Conservation (phyloP, 2,113 vertebrate species). For the Psophia crepitans region DNA sequence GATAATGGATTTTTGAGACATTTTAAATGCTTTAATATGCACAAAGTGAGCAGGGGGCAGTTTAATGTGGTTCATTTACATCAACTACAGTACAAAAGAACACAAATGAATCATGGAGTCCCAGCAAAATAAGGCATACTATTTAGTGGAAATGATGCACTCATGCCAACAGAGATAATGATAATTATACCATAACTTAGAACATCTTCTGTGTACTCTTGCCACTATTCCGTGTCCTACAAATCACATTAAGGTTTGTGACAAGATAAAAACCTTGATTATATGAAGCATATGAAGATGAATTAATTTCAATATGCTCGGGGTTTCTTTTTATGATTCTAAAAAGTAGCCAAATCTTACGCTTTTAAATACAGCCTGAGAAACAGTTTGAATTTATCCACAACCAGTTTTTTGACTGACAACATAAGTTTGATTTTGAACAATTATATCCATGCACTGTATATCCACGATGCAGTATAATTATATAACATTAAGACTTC, state of each 20-base stretch:
- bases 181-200: conserved; percentile 20
- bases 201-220: neutral
- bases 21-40: conserved; percentile 28
- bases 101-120: neutral
- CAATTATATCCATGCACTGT: neutral
- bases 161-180: conserved; percentile 6
- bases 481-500: neutral
- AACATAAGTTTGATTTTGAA: neutral
- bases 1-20: conserved; percentile 27
- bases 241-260: neutral
- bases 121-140: neutral
- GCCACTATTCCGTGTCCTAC: neutral
- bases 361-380: neutral
- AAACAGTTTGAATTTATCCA: neutral
- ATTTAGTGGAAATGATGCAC: conserved; percentile 3
- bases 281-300: neutral
- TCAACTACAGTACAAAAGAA: neutral
- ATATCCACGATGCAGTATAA: accelerated
- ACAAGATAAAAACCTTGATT: conserved; percentile 2
- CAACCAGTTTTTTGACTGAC: neutral
- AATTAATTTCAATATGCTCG: neutral
- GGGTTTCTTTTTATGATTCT: neutral
- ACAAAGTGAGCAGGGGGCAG: conserved; percentile 19
- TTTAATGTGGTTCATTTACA: conserved; percentile 39
- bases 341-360: neutral